Percentiles rank a stretch among this genome's conserved stretches.
Evolutionary conservation across 2,797 vertebrate species (phyloP).

Genomic region (Gymnothorax javanicus): DNA sequence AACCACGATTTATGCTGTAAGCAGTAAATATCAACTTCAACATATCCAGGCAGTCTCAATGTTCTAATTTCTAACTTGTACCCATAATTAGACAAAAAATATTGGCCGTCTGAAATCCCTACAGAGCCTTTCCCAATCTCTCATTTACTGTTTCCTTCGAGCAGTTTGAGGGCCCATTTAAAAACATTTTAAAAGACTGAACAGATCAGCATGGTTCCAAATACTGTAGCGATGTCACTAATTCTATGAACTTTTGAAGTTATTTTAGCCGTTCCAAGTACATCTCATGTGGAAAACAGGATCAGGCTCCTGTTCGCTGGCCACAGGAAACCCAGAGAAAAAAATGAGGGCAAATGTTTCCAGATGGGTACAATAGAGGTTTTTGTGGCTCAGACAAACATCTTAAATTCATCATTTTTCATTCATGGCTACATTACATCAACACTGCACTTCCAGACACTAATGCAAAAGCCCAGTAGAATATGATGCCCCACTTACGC

Average conservation of each 20-base stretch:
- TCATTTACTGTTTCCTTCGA: background rate
- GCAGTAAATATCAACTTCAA: background rate
- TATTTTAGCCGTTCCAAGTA: background rate
- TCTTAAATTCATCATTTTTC: background rate
- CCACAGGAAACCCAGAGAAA: background rate
- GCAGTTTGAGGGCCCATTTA: background rate
- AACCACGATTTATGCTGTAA: background rate
- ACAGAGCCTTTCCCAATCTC: background rate
- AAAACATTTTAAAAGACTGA: background rate
- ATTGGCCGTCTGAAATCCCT: background rate
- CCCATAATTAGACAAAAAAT: background rate
- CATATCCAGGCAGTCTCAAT: background rate
- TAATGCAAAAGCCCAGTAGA: background rate
- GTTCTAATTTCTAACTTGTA: background rate
- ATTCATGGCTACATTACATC: background rate
- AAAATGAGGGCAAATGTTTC: slow-evolving; percentile 5
- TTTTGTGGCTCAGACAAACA: background rate
- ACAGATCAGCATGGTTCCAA: background rate
- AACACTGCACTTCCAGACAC: too few relatives aligned
- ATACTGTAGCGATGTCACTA: background rate
- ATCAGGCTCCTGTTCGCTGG: background rate
- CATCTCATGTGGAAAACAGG: background rate
- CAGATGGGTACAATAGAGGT: slow-evolving; percentile 2
- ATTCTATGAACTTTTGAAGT: background rate
- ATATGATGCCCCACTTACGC: background rate